These are phyloP conservation scores for Plagodis pulveraria DNA, from an alignment of 2,888 invertebrate species.

Conservation along the genomic window DNA sequence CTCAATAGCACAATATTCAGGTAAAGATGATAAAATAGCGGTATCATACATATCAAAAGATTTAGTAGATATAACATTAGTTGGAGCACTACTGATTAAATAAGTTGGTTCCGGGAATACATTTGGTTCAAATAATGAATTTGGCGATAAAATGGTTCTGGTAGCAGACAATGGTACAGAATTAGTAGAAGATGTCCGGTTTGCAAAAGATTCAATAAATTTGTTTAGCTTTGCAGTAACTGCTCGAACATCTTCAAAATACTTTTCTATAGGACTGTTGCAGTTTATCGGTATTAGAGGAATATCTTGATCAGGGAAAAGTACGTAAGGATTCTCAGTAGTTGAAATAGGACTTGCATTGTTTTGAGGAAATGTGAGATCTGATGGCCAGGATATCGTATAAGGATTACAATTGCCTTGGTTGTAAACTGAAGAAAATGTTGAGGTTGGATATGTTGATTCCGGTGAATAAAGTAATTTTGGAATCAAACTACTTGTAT, in stretches of 20 bases:
- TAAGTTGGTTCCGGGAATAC: neutral
- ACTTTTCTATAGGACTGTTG: conserved; percentile 6
- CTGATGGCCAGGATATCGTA: neutral
- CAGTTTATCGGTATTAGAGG: conserved; percentile 1
- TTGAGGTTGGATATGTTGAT: neutral
- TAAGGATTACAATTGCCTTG: neutral
- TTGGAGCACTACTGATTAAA: neutral
- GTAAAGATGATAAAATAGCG: neutral
- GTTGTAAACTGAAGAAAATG: neutral
- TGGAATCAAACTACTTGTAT: no score
- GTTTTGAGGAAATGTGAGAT: neutral
- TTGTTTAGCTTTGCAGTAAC: conserved; percentile 14
- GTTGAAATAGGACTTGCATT: neutral
- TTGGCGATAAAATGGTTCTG: neutral
- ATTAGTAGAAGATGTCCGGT: neutral
- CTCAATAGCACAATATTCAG: neutral
- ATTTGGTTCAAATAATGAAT: neutral
- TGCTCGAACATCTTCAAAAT: conserved; percentile 15
- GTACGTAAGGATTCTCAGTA: no score
- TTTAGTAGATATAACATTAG: neutral
- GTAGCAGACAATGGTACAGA: neutral
- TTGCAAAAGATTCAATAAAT: conserved; percentile 10
- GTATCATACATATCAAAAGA: neutral
- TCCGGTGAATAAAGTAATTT: neutral
- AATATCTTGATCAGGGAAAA: neutral